Evolutionary conservation across 2,888 invertebrate species (phyloP).

Genomic region (Globia sparganii): DNA sequence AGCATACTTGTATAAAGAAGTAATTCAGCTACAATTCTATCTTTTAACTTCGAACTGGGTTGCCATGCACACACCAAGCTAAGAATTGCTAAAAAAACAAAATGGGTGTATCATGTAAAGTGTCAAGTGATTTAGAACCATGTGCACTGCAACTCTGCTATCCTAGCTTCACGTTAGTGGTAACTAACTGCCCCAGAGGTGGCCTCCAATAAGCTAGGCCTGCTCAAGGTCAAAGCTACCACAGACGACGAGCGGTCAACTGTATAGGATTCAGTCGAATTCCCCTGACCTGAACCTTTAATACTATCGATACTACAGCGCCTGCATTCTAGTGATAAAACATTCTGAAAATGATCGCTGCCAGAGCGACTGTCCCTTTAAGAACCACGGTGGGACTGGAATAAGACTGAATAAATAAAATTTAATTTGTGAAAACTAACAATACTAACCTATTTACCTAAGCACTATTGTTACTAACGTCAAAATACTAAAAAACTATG

Average conservation of each 20-base stretch:
- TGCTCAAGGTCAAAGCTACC: neutral
- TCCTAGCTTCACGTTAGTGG: neutral
- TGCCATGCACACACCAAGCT: neutral
- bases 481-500: no score
- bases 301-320: no score
- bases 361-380: no score
- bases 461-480: no score
- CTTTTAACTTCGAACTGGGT: neutral
- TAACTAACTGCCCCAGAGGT: neutral
- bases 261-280: neutral
- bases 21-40: neutral
- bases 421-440: no score
- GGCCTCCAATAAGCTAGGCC: neutral
- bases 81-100: neutral
- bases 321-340: no score
- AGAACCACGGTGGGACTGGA: no score
- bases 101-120: neutral
- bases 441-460: no score
- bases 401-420: no score
- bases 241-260: neutral
- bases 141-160: neutral
- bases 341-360: no score
- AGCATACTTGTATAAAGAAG: neutral
- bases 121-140: neutral
- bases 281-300: neutral